phyloP scores from a whole-genome alignment of 2,797 vertebrate genomes.

The Picus viridis region DNA sequence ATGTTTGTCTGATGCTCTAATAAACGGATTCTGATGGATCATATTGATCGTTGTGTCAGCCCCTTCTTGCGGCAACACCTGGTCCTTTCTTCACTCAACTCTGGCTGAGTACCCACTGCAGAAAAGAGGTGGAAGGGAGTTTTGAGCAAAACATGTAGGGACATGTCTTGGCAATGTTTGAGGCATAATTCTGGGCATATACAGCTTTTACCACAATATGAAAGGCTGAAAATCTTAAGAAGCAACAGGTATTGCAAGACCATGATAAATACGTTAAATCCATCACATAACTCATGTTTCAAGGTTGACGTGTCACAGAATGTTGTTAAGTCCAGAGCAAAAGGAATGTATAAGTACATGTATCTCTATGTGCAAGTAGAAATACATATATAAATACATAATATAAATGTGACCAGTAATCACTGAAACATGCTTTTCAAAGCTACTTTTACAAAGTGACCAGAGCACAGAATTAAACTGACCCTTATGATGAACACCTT shows the following conservation, averaged over 20 bases:
- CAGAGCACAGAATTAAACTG: not conserved
- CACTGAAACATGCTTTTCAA: not conserved
- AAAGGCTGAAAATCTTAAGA: not conserved
- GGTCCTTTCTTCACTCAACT: too few relatives aligned
- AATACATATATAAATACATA: too few relatives aligned
- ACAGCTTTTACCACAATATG: too few relatives aligned
- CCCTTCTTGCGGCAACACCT: too few relatives aligned
- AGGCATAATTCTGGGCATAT: too few relatives aligned
- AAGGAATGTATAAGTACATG: not conserved
- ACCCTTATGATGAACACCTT: not conserved
- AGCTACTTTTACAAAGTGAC: not conserved
- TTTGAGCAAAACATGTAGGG: too few relatives aligned
- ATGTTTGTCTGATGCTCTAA: too few relatives aligned
- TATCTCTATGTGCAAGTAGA: not conserved
- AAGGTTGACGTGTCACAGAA: not conserved
- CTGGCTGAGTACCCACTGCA: too few relatives aligned
- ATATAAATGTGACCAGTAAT: accelerated
- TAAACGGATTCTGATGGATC: too few relatives aligned
- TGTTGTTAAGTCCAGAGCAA: not conserved
- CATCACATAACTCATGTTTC: not conserved
- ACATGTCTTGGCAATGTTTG: too few relatives aligned
- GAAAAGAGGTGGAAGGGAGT: too few relatives aligned
- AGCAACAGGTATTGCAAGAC: not conserved
- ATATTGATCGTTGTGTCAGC: too few relatives aligned
- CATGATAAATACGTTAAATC: not conserved